These are phyloP conservation scores for Sternarchorhynchus goeldii DNA, from an alignment of 2,797 vertebrate genomes.

Conservation along the genomic window DNA sequence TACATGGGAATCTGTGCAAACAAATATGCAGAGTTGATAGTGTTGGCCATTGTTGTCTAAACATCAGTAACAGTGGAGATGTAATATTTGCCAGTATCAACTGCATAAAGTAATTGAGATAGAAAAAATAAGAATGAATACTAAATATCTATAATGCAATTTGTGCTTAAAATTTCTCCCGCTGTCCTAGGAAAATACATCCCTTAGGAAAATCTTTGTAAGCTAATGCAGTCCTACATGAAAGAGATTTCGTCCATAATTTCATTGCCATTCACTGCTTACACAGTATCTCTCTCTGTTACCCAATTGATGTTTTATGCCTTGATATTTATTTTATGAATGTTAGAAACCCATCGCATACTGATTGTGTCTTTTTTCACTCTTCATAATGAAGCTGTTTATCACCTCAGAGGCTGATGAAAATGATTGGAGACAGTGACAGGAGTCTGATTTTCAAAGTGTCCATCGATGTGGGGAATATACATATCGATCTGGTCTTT, in stretches of 20 bases:
- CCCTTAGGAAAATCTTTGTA: neutral
- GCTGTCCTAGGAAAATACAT: constrained; percentile 4
- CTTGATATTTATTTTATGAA: constrained; percentile 44
- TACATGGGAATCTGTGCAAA: constrained; percentile 5
- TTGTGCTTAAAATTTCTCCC: neutral
- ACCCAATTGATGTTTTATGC: constrained; percentile 13
- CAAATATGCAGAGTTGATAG: constrained; percentile 9
- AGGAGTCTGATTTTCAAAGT: constrained; percentile 55
- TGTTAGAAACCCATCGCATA: constrained; percentile 49
- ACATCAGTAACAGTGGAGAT: constrained; percentile 23
- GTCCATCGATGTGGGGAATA: constrained; percentile 49
- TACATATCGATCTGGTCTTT: constrained; percentile 62
- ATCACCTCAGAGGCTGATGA: constrained; percentile 35
- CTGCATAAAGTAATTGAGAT: constrained; percentile 23
- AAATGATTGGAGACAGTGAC: constrained; percentile 49
- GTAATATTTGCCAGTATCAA: constrained; percentile 35
- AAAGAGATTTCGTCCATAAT: neutral
- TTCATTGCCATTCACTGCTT: constrained; percentile 1
- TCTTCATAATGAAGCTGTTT: constrained; percentile 44
- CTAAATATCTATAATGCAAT: neutral
- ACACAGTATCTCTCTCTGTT: constrained; percentile 25
- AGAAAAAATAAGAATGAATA: neutral
- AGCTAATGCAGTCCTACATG: constrained; percentile 3
- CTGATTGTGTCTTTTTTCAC: constrained; percentile 53
- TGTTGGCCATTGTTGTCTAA: constrained; percentile 11